These are phyloP conservation scores for Pongo pygmaeus DNA, from an alignment of 2,113 vertebrate genomes.

Conservation along the genomic window DNA sequence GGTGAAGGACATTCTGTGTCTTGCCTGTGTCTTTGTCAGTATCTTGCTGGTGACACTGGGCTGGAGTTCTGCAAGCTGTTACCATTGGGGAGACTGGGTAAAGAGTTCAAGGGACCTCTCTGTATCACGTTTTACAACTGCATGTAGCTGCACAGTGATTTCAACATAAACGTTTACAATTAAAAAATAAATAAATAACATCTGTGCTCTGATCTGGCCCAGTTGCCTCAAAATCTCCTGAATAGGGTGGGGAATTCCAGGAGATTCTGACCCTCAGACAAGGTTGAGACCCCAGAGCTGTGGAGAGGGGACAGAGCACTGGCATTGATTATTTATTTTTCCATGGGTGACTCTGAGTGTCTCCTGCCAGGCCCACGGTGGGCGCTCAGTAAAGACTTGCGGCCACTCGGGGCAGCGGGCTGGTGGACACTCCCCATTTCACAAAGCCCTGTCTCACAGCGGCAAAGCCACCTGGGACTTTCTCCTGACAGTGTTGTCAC, in stretches of 20 bases:
- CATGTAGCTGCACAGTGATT: neutral
- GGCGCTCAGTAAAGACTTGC: fast-evolving
- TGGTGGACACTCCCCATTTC: neutral
- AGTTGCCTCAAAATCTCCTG: neutral
- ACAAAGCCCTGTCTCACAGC: neutral
- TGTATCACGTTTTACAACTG: neutral
- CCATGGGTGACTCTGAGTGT: neutral
- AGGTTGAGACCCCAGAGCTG: neutral
- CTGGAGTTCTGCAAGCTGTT: neutral
- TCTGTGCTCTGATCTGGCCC: neutral
- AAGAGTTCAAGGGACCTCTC: neutral
- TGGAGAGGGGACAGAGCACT: too few relatives aligned
- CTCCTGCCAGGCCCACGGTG: neutral
- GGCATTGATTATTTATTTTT: too few relatives aligned
- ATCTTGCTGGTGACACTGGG: too few relatives aligned
- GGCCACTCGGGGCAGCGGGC: neutral
- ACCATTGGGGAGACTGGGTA: neutral
- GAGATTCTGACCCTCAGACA: too few relatives aligned
- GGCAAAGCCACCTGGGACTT: neutral
- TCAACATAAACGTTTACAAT: neutral
- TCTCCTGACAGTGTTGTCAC: neutral
- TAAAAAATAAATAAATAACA: neutral
- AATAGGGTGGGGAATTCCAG: fast-evolving
- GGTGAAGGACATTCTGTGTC: neutral
- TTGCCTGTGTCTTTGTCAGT: neutral